These are phyloP conservation scores for Hiodon tergisus DNA, from an alignment of 2,113 vertebrate genomes.

Conservation along the genomic window DNA sequence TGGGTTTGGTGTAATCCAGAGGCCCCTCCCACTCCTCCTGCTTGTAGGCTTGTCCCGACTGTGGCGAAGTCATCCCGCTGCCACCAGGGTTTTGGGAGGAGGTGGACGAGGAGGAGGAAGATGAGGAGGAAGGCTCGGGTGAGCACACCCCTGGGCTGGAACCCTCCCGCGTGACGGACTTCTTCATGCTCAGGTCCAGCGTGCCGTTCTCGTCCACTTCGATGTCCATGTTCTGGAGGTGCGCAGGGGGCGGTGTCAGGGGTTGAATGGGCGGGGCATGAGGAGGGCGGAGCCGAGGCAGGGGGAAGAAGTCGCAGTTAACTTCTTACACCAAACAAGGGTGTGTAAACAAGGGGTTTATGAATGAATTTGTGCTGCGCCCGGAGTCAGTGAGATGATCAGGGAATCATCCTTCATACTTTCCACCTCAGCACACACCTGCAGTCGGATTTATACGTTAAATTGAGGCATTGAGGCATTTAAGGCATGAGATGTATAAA, in stretches of 20 bases:
- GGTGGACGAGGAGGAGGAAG: conserved; percentile 57
- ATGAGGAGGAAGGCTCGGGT: conserved; percentile 69
- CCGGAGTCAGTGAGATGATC: too few species aligned
- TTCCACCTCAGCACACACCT: too few species aligned
- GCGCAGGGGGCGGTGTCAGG: neutral
- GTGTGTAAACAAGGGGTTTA: too few species aligned
- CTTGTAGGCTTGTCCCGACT: conserved; percentile 73
- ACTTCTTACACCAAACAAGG: too few species aligned
- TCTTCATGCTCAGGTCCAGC: conserved; percentile 95
- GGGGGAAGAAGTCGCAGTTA: too few species aligned
- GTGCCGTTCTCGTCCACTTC: conserved; percentile 97
- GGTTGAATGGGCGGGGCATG: neutral
- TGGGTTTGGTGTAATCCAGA: conserved; percentile 90
- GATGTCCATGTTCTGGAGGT: conserved; percentile 75
- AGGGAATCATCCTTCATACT: too few species aligned
- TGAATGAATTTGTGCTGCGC: too few species aligned
- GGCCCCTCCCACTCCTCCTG: conserved; percentile 90
- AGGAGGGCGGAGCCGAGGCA: neutral
- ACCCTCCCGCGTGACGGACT: conserved; percentile 73
- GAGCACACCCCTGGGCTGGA: conserved; percentile 71
- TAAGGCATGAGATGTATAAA: too few species aligned
- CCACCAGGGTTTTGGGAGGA: conserved; percentile 56
- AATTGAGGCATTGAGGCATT: too few species aligned
- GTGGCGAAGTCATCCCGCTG: conserved; percentile 72
- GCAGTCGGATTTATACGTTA: too few species aligned